Percentiles rank a stretch among this genome's conserved stretches.
Conservation (phyloP, 2,888 invertebrate species). For the Neoaliturus tenellus region DNA sequence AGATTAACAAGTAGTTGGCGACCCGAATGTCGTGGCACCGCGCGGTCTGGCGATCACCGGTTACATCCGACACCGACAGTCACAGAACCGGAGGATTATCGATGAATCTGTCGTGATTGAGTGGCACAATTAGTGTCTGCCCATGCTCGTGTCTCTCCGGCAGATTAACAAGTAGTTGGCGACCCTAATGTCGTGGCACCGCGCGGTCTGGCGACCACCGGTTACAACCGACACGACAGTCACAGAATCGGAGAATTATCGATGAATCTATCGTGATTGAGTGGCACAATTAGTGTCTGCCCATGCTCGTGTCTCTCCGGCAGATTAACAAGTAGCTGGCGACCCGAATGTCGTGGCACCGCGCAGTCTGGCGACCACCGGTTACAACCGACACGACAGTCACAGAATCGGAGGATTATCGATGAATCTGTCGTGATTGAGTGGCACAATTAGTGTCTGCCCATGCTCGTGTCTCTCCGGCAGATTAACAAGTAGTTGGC, state of each 20-base stretch:
- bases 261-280: no score
- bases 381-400: no score
- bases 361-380: not conserved
- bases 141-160: not conserved
- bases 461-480: not conserved
- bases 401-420: no score
- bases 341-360: not conserved
- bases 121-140: not conserved
- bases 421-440: no score
- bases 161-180: not conserved
- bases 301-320: not conserved
- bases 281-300: not conserved
- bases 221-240: no score
- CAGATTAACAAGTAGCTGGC: not conserved
- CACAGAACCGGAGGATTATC: no score
- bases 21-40: not conserved
- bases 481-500: not conserved
- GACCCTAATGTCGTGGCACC: not conserved
- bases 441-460: constrained; percentile 10
- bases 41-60: no score
- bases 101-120: no score
- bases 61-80: no score
- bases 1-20: not conserved
- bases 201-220: no score
- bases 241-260: no score